These are phyloP conservation scores for Pangasius mekongensis DNA, from an alignment of 2,797 vertebrate genomes.

Conservation along the genomic window DNA sequence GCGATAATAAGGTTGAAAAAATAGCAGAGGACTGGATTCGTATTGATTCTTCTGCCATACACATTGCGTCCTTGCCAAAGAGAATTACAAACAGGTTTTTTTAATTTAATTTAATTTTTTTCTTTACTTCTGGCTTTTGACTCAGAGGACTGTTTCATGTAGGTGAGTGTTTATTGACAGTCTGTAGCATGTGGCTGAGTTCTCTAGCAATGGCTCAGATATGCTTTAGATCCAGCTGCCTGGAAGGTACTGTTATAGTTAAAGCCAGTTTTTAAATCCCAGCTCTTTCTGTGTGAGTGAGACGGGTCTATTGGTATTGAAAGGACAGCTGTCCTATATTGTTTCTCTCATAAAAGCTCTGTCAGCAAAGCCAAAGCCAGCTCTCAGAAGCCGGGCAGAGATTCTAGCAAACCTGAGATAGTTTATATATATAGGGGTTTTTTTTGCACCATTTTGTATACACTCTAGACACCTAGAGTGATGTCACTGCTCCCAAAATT, in stretches of 20 bases:
- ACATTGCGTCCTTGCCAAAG: constrained; percentile 48
- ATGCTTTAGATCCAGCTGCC: constrained; percentile 33
- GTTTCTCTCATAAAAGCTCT: constrained; percentile 5
- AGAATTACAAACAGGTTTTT: constrained; percentile 30
- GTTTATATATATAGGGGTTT: background rate
- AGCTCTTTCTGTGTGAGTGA: background rate
- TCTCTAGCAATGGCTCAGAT: constrained; percentile 29
- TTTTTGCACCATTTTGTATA: background rate
- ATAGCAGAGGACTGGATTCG: constrained; percentile 38
- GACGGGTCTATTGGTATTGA: constrained; percentile 2
- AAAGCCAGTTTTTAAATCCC: constrained; percentile 14
- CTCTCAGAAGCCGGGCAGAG: background rate
- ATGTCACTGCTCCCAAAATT: no score
- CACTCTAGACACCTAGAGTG: background rate
- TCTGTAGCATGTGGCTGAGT: constrained; percentile 51
- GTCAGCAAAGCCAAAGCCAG: constrained; percentile 3
- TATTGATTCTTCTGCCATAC: constrained; percentile 64
- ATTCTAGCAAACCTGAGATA: background rate
- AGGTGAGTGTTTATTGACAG: constrained; percentile 59
- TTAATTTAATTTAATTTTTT: background rate
- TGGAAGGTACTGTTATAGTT: constrained; percentile 31
- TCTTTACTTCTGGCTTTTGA: constrained; percentile 20
- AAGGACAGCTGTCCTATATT: constrained; percentile 16
- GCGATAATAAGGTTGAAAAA: constrained; percentile 23
- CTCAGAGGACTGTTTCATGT: constrained; percentile 38